Evolutionary conservation across 1,140 invertebrate genomes (phyloP).

Genomic region (Zaprionus nigranus): DNA sequence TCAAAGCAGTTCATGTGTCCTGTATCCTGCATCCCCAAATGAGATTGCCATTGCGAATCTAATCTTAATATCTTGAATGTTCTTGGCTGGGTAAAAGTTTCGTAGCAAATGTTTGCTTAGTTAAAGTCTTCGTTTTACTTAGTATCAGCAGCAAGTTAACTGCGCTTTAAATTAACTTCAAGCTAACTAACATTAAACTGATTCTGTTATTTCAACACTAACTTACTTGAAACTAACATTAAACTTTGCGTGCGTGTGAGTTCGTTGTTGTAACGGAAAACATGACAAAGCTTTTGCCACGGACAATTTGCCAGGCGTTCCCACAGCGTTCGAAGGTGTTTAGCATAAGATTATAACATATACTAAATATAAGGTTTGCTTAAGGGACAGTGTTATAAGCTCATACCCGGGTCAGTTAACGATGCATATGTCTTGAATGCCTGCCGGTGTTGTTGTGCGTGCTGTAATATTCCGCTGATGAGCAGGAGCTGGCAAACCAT

Average conservation of each 20-base stretch:
- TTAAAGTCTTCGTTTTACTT: not conserved
- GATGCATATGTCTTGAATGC: conserved; percentile 24
- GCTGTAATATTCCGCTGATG: conserved; percentile 61
- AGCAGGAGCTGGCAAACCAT: conserved; percentile 65
- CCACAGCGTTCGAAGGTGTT: conserved; percentile 24
- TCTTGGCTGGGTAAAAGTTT: not conserved
- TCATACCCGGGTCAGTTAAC: conserved; percentile 27
- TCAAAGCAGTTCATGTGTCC: conserved; percentile 51
- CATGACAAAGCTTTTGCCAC: conserved; percentile 29
- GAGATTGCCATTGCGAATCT: conserved; percentile 11
- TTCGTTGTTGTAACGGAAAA: conserved; percentile 9
- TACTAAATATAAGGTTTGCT: not conserved
- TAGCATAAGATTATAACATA: conserved; percentile 38
- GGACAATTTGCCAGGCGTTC: not conserved
- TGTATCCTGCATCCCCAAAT: conserved; percentile 27
- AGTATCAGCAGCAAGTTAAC: not conserved
- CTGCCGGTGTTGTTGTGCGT: conserved; percentile 33
- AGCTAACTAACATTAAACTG: conserved; percentile 4
- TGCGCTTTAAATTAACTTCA: conserved; percentile 7
- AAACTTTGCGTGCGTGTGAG: not conserved
- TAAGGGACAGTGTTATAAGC: conserved; percentile 10
- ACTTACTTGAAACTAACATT: conserved; percentile 26
- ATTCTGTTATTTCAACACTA: conserved; percentile 14
- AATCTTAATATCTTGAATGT: conserved; percentile 30
- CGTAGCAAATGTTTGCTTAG: not conserved